phyloP scores from a whole-genome alignment of 2,888 invertebrate genomes.

The Drosophila eohydei region DNA sequence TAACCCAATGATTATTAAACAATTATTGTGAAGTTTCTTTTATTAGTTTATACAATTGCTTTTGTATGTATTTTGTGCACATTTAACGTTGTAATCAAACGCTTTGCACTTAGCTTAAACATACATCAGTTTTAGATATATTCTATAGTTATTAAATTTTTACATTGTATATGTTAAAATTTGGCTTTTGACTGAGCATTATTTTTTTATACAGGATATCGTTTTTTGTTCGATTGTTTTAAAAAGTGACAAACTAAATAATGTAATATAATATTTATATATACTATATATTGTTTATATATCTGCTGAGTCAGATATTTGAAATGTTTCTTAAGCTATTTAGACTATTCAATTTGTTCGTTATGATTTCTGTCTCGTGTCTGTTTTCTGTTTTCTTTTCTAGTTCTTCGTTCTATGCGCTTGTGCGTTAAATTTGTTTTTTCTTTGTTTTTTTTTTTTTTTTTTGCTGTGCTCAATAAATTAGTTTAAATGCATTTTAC shows the following conservation, averaged over 20 bases:
- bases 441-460: background rate
- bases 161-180: slow-evolving; percentile 70
- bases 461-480: slow-evolving; percentile 43
- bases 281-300: slow-evolving; percentile 17
- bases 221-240: slow-evolving; percentile 44
- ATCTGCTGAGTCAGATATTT: slow-evolving; percentile 27
- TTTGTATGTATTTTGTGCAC: slow-evolving; percentile 52
- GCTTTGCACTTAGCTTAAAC: slow-evolving; percentile 31
- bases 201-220: slow-evolving; percentile 57
- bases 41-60: slow-evolving; percentile 53
- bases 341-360: slow-evolving; percentile 49
- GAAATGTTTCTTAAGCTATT: slow-evolving; percentile 35
- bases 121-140: slow-evolving; percentile 35
- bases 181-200: slow-evolving; percentile 72
- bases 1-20: background rate
- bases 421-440: slow-evolving; percentile 37
- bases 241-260: slow-evolving; percentile 63
- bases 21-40: slow-evolving; percentile 18
- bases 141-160: slow-evolving; percentile 51
- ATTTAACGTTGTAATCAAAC: slow-evolving; percentile 24
- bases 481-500: slow-evolving; percentile 58
- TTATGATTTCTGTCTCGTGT: slow-evolving; percentile 26
- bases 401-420: slow-evolving; percentile 14
- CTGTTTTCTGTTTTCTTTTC: slow-evolving; percentile 23
- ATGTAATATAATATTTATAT: slow-evolving; percentile 23